Evolutionary conservation across 2,797 vertebrate species (phyloP), one percentile per base, ranked within the genome.

Genomic region (Ciconia nigra): DNA sequence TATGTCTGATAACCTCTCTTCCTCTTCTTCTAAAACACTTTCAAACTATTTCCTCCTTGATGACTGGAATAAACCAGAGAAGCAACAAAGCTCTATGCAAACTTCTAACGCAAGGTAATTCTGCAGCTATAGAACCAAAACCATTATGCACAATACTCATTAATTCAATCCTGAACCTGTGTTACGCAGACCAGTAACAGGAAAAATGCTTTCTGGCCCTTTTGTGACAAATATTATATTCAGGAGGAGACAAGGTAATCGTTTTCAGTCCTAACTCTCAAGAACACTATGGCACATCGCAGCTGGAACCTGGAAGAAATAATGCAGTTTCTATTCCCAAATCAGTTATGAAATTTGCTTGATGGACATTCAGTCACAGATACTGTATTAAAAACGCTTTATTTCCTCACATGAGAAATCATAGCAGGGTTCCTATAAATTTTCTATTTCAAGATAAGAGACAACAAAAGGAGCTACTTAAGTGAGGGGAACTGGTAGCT

Each of bases 101-200:
- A 72, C 25, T 41, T 70, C n/a, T 41, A 76, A 44, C 3, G 6
- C 14, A 37, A 39, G 5, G 13, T n/a, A 90, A 84, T 87, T 86
- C 61, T 84, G 31, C 51, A 83, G 58, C 35, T 65, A 21, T 2
- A 70, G 33, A 67, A 94, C 39, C 88, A 73, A 87, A 66, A 1
- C 8, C 7, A 26, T 29, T 24, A 62, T 0, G 3, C 17, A 33
- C 25, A 46, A 51, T 11, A 42, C 17, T n/a, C 1, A 4, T 65
- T 71, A 86, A 39, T 73, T 73, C 81, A 78, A 20, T 37, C 33
- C 49, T 19, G 22, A 67, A 80, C 22, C 46, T 26, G 11, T 51
- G 57, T n/a, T 65, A 80, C 0, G 2, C 35, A 90, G 52, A 57
- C 12, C 21, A 15, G 55, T 17, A 87, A 89, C 19, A 83, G 25